Evolutionary conservation across 2,888 invertebrate species (phyloP).

Genomic region (Icerya purchasi): DNA sequence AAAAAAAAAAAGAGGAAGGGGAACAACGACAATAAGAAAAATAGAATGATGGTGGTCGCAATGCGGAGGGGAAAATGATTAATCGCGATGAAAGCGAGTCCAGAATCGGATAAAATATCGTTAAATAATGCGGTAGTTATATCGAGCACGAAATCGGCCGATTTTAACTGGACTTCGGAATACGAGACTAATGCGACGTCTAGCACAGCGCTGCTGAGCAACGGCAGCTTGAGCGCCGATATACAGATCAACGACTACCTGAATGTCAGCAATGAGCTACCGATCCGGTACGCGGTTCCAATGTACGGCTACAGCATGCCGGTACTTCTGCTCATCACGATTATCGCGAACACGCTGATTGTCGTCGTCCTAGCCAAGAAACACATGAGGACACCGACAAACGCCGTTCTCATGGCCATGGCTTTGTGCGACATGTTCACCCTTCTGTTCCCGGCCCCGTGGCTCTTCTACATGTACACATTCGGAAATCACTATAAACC

Average conservation of each 20-base stretch:
- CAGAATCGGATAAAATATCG: too few species aligned
- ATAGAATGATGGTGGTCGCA: too few species aligned
- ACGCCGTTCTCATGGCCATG: constrained; percentile 86
- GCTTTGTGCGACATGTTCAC: constrained; percentile 88
- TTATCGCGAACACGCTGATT: constrained; percentile 75
- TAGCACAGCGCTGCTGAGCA: not conserved
- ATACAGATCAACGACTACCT: constrained; percentile 22
- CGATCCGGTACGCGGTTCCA: constrained; percentile 42
- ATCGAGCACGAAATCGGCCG: too few species aligned
- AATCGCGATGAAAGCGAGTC: too few species aligned
- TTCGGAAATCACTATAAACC: constrained; percentile 70
- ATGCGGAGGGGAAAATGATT: too few species aligned
- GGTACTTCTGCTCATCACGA: constrained; percentile 61
- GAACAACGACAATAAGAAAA: too few species aligned
- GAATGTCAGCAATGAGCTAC: constrained; percentile 44
- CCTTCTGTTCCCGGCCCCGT: constrained; percentile 69
- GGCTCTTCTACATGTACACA: constrained; percentile 80
- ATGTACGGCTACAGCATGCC: constrained; percentile 52
- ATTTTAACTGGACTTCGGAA: too few species aligned
- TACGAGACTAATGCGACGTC: too few species aligned
- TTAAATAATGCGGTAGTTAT: too few species aligned
- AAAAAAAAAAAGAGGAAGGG: too few species aligned
- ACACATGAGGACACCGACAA: constrained; percentile 82
- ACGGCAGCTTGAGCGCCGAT: not conserved
- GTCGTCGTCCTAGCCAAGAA: constrained; percentile 71